These are phyloP conservation scores for Poeciliopsis presidionis DNA, from an alignment of 2,797 vertebrate species.

Conservation along the genomic window DNA sequence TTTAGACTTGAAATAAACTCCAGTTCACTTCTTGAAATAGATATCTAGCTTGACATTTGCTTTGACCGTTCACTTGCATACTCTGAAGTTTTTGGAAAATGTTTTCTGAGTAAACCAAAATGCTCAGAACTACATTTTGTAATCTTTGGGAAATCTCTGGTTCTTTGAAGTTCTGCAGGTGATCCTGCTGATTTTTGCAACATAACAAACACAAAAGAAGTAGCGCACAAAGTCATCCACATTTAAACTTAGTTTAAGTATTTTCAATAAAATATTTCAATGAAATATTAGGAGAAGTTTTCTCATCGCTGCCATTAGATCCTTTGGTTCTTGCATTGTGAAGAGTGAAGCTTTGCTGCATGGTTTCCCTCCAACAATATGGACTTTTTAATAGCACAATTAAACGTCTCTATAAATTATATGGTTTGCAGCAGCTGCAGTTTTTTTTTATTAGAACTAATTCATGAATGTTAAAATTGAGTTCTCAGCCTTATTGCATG, in stretches of 20 bases:
- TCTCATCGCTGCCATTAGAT: slow-evolving; percentile 45
- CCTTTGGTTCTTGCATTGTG: slow-evolving; percentile 45
- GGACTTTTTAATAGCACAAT: slow-evolving; percentile 21
- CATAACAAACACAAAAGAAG: not conserved
- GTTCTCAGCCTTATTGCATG: not conserved
- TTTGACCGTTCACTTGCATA: not conserved
- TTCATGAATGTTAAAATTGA: not conserved
- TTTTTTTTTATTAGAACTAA: not conserved
- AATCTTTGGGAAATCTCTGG: not conserved
- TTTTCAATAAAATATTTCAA: not conserved
- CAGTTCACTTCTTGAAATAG: slow-evolving; percentile 26
- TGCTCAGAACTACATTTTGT: slow-evolving; percentile 10
- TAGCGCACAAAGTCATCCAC: not conserved
- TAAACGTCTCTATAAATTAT: not conserved
- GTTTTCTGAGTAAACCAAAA: not conserved
- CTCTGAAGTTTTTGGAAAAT: not conserved
- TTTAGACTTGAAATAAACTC: slow-evolving; percentile 45
- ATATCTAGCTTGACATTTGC: slow-evolving; percentile 41
- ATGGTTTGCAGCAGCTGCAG: not conserved
- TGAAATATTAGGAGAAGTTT: not conserved
- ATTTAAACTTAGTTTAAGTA: not conserved
- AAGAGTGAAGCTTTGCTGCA: slow-evolving; percentile 24
- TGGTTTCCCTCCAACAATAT: slow-evolving; percentile 25
- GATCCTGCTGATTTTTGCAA: not conserved
- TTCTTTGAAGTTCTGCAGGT: not conserved